Percentiles rank a stretch among this genome's conserved stretches.
phyloP scores from a whole-genome alignment of 2,113 vertebrate species.

The Thomomys bottae region DNA sequence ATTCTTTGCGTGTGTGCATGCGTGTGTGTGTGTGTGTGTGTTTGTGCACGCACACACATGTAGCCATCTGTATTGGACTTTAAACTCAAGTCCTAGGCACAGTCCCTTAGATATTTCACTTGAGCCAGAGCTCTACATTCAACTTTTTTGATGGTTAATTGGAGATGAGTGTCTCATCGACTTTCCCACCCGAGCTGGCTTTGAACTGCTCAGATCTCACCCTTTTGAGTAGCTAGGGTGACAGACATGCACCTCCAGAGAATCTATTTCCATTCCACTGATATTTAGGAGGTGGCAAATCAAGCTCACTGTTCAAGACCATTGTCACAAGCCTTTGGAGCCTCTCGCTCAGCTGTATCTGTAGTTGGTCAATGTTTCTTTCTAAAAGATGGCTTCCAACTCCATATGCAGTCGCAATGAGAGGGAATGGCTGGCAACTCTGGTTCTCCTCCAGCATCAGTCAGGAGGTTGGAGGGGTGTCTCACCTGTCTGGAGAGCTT shows the following conservation, averaged over 20 bases:
- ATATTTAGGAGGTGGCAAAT: neutral
- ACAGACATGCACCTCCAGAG: too few species aligned
- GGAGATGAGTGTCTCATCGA: too few species aligned
- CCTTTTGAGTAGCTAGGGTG: too few species aligned
- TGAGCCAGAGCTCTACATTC: neutral
- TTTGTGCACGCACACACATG: neutral
- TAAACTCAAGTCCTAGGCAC: neutral
- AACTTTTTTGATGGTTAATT: neutral
- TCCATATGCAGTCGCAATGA: too few species aligned
- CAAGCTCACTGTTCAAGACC: neutral
- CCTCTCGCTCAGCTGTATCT: neutral
- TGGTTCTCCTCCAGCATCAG: fast-evolving
- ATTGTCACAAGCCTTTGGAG: neutral
- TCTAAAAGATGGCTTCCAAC: neutral
- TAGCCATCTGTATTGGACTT: too few species aligned
- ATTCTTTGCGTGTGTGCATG: neutral
- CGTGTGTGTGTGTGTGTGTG: neutral
- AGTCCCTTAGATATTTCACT: too few species aligned
- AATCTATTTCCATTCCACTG: neutral
- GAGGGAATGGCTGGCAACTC: neutral
- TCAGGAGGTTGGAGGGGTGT: fast-evolving
- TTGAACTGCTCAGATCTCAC: too few species aligned
- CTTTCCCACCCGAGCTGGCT: too few species aligned
- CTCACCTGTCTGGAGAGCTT: conserved; percentile 97
- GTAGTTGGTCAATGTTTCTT: neutral